Percentiles rank a stretch among this genome's conserved stretches.
These are phyloP conservation scores for Rhabditoides inermis DNA, from an alignment of 2,888 invertebrate genomes.

Conservation along the genomic window DNA sequence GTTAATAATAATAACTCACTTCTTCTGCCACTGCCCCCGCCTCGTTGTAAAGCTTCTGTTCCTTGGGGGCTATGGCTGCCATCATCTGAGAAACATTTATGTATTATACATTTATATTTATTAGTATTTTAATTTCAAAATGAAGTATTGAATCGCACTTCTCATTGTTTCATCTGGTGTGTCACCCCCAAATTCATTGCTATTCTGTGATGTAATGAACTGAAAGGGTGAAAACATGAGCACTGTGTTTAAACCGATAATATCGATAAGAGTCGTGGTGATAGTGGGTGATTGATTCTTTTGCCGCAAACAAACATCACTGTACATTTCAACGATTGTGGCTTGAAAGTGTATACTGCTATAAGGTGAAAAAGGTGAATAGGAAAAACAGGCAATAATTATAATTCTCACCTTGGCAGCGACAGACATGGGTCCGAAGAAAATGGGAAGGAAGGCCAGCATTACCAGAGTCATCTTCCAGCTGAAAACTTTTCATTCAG, in stretches of 20 bases:
- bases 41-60: conserved; percentile 46
- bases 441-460: conserved; percentile 49
- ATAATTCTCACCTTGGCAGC: conserved; percentile 48
- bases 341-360: neutral
- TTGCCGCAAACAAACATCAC: too few relatives aligned
- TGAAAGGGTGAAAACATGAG: too few relatives aligned
- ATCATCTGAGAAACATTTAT: conserved; percentile 54
- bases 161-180: too few relatives aligned
- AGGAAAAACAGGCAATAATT: neutral
- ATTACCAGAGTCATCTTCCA: conserved; percentile 44
- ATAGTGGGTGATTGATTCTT: too few relatives aligned
- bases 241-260: too few relatives aligned
- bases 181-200: too few relatives aligned
- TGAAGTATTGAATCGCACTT: too few relatives aligned
- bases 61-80: conserved; percentile 53
- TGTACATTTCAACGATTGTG: too few relatives aligned
- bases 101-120: too few relatives aligned
- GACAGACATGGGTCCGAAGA: conserved; percentile 47
- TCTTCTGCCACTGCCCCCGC: conserved; percentile 51
- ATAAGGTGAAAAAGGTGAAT: neutral
- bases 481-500: conserved; percentile 32
- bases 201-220: too few relatives aligned
- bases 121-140: too few relatives aligned
- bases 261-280: too few relatives aligned
- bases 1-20: conserved; percentile 12